These are phyloP conservation scores for Eristalis pertinax DNA, from an alignment of 2,888 invertebrate species.

Conservation along the genomic window DNA sequence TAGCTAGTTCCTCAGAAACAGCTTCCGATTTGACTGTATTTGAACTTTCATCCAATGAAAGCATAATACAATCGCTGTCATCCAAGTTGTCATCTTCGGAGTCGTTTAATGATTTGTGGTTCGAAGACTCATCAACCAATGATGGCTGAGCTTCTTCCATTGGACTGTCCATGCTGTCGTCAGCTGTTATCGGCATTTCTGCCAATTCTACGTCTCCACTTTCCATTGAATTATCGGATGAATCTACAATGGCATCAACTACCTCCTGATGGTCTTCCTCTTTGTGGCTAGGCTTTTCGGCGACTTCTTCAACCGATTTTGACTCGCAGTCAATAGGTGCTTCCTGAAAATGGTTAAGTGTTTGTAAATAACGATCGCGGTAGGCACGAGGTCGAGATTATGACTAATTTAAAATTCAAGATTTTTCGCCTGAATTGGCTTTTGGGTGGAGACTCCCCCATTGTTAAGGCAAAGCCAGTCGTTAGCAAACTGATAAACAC, in stretches of 20 bases:
- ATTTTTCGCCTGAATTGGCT: no score
- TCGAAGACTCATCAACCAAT: not conserved
- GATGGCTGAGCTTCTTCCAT: not conserved
- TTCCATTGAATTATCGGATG: conserved; percentile 35
- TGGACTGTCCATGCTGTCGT: conserved; percentile 41
- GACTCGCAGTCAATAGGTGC: not conserved
- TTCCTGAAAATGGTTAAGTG: not conserved
- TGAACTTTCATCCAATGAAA: conserved; percentile 51
- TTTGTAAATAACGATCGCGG: no score
- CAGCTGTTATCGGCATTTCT: conserved; percentile 59
- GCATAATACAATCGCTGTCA: conserved; percentile 62
- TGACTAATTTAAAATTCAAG: no score
- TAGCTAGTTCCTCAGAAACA: not conserved
- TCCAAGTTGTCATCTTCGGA: conserved; percentile 3
- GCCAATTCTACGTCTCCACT: conserved; percentile 40
- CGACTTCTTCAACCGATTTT: not conserved
- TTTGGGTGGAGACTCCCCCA: no score
- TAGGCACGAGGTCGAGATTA: no score
- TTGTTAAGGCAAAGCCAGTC: no score
- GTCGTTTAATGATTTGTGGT: not conserved
- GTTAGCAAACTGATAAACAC: no score
- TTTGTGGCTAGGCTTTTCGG: not conserved
- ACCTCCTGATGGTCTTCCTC: not conserved
- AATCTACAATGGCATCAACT: not conserved
- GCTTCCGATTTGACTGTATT: conserved; percentile 1